These are phyloP conservation scores for Tetropium fuscum DNA, from an alignment of 2,888 invertebrate genomes.

Conservation along the genomic window DNA sequence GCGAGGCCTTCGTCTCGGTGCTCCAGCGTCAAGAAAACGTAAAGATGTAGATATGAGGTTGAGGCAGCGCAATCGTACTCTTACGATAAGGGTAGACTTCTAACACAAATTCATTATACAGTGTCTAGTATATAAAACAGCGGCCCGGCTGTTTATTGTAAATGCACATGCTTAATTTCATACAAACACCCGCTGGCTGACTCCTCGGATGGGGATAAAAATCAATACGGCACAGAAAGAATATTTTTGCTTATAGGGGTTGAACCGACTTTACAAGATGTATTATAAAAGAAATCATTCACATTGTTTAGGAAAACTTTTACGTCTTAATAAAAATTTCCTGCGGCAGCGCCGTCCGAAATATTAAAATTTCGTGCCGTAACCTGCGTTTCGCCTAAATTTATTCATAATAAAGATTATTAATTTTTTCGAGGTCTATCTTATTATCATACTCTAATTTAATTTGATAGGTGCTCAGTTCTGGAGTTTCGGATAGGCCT, in stretches of 20 bases:
- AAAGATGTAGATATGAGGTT: slow-evolving; percentile 44
- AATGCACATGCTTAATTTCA: slow-evolving; percentile 65
- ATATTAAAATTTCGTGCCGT: slow-evolving; percentile 31
- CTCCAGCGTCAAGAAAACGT: slow-evolving; percentile 18
- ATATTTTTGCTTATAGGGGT: slow-evolving; percentile 66
- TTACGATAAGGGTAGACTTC: slow-evolving; percentile 50
- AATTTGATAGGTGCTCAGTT: slow-evolving; percentile 28
- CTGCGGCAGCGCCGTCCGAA: slow-evolving; percentile 17
- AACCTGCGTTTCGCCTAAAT: slow-evolving; percentile 20
- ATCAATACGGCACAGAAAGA: slow-evolving; percentile 66
- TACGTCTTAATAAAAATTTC: slow-evolving; percentile 38
- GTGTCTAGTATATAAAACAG: slow-evolving; percentile 66
- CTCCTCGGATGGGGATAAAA: slow-evolving; percentile 64
- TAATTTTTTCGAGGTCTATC: slow-evolving; percentile 27
- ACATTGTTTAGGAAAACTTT: slow-evolving; percentile 38
- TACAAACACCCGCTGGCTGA: slow-evolving; percentile 61
- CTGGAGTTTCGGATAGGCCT: slow-evolving; percentile 23
- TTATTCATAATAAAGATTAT: slow-evolving; percentile 30
- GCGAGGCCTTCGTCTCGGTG: slow-evolving; percentile 6
- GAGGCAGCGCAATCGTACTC: slow-evolving; percentile 43
- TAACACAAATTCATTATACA: slow-evolving; percentile 66
- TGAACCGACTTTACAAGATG: slow-evolving; percentile 56
- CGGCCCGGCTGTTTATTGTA: slow-evolving; percentile 63
- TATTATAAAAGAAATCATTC: slow-evolving; percentile 54
- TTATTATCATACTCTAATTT: slow-evolving; percentile 29